Percentiles rank a stretch among this genome's conserved stretches.
Conservation (phyloP, 64 coral and sea anemone species). For the Montipora foliosa region DNA sequence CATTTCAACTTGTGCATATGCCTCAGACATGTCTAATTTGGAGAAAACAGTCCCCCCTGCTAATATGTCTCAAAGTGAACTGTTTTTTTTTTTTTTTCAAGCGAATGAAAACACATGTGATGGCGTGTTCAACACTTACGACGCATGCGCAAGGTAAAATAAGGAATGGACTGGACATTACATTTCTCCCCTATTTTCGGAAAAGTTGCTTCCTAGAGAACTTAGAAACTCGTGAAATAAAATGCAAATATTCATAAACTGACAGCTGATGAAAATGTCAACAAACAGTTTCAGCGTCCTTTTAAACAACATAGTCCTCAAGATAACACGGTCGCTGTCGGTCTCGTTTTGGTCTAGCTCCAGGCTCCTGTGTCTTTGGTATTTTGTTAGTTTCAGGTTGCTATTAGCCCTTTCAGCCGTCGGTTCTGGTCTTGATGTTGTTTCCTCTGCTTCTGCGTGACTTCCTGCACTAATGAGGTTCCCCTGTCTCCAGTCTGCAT, state of each 20-base stretch:
- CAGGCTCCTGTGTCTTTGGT: background rate
- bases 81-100: too few species aligned
- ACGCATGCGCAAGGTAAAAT: background rate
- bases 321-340: background rate
- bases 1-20: too few species aligned
- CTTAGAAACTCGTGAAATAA: background rate
- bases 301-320: background rate
- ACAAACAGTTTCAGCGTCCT: background rate
- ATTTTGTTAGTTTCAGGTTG: too few species aligned
- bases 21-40: too few species aligned
- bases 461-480: background rate
- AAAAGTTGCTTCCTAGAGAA: background rate
- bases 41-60: too few species aligned
- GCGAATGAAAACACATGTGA: too few species aligned
- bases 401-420: too few species aligned
- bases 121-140: too few species aligned
- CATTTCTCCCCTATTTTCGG: background rate
- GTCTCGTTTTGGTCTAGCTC: background rate
- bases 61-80: too few species aligned
- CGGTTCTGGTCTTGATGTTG: background rate
- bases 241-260: background rate
- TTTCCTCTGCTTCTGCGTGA: background rate
- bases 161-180: background rate
- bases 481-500: background rate
- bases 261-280: background rate